A percentile compares a stretch with the other conserved stretches of the same genome.
These are phyloP conservation scores for Butorides virescens DNA, from an alignment of 2,113 vertebrate species.

Conservation along the genomic window DNA sequence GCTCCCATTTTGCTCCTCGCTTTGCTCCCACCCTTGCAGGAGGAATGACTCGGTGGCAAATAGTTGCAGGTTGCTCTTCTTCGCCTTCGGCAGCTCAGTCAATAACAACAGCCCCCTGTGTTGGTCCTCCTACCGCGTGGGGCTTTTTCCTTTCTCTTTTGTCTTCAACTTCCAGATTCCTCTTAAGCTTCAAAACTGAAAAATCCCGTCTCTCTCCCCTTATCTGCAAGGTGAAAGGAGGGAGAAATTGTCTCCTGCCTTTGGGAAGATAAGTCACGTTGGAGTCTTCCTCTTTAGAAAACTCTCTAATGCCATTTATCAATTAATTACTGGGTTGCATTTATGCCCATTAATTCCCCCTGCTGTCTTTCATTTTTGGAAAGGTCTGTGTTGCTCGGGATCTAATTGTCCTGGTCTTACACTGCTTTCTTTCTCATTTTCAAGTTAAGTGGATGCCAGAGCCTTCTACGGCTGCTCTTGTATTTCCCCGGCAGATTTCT, in stretches of 20 bases:
- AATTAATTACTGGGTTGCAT: slow-evolving; percentile 66
- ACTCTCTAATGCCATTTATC: slow-evolving; percentile 62
- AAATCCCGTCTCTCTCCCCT: slow-evolving; percentile 1
- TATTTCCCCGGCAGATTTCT: not conserved
- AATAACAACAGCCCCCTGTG: not conserved
- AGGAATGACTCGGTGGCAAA: accelerated
- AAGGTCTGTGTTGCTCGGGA: slow-evolving; percentile 10
- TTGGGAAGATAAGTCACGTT: slow-evolving; percentile 61
- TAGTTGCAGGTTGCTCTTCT: not conserved
- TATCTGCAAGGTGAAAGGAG: slow-evolving; percentile 69
- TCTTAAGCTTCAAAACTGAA: not conserved
- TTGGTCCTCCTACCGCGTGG: not conserved
- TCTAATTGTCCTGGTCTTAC: not conserved
- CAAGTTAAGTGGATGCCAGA: not conserved
- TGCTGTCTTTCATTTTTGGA: slow-evolving; percentile 24
- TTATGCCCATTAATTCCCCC: slow-evolving; percentile 53
- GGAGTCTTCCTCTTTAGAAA: slow-evolving; percentile 49
- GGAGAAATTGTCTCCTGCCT: slow-evolving; percentile 39
- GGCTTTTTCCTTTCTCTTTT: not conserved
- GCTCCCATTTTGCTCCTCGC: too few species aligned
- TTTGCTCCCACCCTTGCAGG: not conserved
- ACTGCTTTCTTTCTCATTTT: not conserved
- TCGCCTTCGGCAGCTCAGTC: accelerated
- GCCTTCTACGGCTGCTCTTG: not conserved
- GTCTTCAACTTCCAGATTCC: not conserved